Conservation (phyloP, 2,113 vertebrate species). For the Bubo bubo region DNA sequence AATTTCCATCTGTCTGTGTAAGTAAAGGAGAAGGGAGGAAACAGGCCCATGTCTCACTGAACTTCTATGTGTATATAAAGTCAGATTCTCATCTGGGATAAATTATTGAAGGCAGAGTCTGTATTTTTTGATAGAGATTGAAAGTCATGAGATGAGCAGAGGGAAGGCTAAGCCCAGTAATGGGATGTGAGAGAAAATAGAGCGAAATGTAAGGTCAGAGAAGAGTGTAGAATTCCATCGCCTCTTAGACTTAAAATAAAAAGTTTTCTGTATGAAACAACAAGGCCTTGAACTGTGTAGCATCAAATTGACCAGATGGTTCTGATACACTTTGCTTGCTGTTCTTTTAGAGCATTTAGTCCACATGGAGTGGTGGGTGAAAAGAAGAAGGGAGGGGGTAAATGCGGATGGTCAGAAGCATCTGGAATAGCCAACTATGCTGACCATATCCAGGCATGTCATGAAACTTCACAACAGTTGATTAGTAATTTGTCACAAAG, state of each 20-base stretch:
- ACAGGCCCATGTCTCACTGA: constrained; percentile 1
- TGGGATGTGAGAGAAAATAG: not conserved
- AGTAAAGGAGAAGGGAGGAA: constrained; percentile 16
- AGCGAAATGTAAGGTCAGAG: not conserved
- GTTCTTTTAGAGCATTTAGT: not conserved
- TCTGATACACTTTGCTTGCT: not conserved
- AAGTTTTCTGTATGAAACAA: not conserved
- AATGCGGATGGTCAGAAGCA: not conserved
- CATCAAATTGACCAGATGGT: not conserved
- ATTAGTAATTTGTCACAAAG: not conserved
- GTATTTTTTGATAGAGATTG: not conserved
- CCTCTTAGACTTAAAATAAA: not conserved
- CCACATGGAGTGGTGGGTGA: not conserved
- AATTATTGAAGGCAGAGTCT: constrained; percentile 29
- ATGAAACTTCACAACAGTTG: not conserved
- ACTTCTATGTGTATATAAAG: constrained; percentile 9
- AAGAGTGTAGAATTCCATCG: not conserved
- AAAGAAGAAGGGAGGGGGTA: not conserved
- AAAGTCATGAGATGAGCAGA: constrained; percentile 29
- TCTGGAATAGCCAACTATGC: not conserved
- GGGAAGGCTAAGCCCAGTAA: not conserved
- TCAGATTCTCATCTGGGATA: constrained; percentile 47
- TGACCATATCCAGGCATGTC: not conserved
- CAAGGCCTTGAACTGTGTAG: not conserved
- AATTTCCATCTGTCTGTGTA: not conserved